Conservation (phyloP, 2,888 invertebrate genomes). For the Troides aeacus region DNA sequence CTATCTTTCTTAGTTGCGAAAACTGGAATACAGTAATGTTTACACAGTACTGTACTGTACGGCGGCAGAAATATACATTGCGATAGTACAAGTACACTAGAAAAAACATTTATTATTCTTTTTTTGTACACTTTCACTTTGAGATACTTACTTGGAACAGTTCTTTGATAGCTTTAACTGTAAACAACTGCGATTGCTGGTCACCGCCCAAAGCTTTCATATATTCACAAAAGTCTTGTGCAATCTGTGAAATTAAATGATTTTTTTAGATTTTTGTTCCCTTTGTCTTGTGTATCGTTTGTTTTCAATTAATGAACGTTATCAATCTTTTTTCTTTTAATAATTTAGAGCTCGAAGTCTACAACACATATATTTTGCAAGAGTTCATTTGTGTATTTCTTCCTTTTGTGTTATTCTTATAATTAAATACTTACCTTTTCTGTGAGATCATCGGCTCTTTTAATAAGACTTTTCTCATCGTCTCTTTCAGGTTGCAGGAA, state of each 20-base stretch:
- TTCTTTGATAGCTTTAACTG: slow-evolving; percentile 72
- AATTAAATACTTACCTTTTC: slow-evolving; percentile 52
- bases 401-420: not conserved
- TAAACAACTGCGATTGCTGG: slow-evolving; percentile 72
- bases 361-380: not conserved
- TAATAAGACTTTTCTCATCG: slow-evolving; percentile 70
- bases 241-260: slow-evolving; percentile 55
- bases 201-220: slow-evolving; percentile 74
- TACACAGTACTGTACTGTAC: no score
- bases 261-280: not conserved
- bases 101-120: no score
- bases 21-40: not conserved
- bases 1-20: not conserved
- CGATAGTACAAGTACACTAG: no score
- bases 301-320: no score
- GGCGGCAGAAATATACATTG: no score
- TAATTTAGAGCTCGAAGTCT: no score
- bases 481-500: slow-evolving; percentile 71
- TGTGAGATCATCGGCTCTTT: slow-evolving; percentile 72
- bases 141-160: slow-evolving; percentile 64
- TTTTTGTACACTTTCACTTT: not conserved
- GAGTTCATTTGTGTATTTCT: not conserved
- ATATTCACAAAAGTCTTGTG: slow-evolving; percentile 70
- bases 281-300: not conserved
- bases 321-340: no score